Evolutionary conservation across 2,888 invertebrate genomes (phyloP), one percentile per base, ranked within the genome.

Genomic region (Chrysodeixis includens): DNA sequence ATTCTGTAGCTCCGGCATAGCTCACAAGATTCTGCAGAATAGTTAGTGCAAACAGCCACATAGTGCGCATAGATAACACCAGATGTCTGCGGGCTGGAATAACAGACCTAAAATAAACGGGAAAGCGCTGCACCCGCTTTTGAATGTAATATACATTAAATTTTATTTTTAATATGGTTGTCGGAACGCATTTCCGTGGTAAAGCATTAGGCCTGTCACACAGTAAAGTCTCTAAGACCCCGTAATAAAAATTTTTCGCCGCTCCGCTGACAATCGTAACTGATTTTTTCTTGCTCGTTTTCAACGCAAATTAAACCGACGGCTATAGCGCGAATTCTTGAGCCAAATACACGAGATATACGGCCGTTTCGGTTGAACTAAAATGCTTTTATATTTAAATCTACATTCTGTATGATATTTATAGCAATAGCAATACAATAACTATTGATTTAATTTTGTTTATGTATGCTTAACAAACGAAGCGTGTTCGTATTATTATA

Each of bases 11-110:
- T 62, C 60, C 56, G 56, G 30, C 55, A 55, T 53, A 51, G 56
- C 63, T 60, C 62, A 62, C 71, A 62, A 72, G 62, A 64, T 76
- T 66, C 56, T 62, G 56, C 8, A 32, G 55, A 64, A 72, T 57
- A 64, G 65, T 66, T 66, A 68, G 51, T 66, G 14, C 60, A 71
- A 74, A 64, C 59, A 67, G 56, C 49, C 69, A 54, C 53, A 61
- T 56, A 60, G 66, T 66, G 52, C 68, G 56, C 58, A 71, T 62
- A 76, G 68, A 75, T 53, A 72, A 62, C 69, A 69, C 49, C 57
- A 56, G 59, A 44, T 53, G 55, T 66, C 59, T 59, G 66, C 56
- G 49, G 44, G 56, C 44, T 69, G 60, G 46, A 72, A 76, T 69
- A 76, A 72, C 40, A 67, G 32, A 60, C 53, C 18, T 32, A 70